A percentile compares a stretch with the other conserved stretches of the same genome.
These are phyloP conservation scores for Callosobruchus maculatus DNA, from an alignment of 2,888 invertebrate species.

Conservation along the genomic window DNA sequence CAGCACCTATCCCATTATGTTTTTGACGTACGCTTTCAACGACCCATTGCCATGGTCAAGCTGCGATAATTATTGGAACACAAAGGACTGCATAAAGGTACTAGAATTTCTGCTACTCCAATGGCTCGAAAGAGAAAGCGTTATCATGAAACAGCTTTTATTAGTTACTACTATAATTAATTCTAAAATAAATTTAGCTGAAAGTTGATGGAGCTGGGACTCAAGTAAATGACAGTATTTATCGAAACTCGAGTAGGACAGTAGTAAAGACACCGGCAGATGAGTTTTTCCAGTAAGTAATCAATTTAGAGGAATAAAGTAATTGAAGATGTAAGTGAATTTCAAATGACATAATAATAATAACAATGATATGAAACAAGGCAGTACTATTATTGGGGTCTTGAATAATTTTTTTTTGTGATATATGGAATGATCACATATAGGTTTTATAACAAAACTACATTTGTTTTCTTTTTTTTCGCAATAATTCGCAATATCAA, in stretches of 20 bases:
- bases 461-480: too few relatives aligned
- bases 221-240: background rate
- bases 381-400: too few relatives aligned
- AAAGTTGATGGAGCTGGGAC: background rate
- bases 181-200: conserved; percentile 1
- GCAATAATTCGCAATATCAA: too few relatives aligned
- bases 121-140: too few relatives aligned
- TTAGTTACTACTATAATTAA: background rate
- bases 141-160: conserved; percentile 21
- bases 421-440: too few relatives aligned
- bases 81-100: conserved; percentile 66
- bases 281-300: conserved; percentile 77
- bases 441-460: too few relatives aligned
- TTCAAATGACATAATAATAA: too few relatives aligned
- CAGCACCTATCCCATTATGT: conserved; percentile 80
- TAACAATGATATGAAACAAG: too few relatives aligned
- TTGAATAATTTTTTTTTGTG: too few relatives aligned
- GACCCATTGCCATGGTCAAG: conserved; percentile 71
- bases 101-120: too few relatives aligned
- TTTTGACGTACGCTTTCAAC: conserved; percentile 68
- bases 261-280: conserved; percentile 81
- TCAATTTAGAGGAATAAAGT: too few relatives aligned
- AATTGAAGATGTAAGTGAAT: too few relatives aligned
- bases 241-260: conserved; percentile 26
- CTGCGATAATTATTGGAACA: conserved; percentile 82